A percentile compares a stretch with the other conserved stretches of the same genome.
These are phyloP conservation scores for Halictus ligatus DNA, from an alignment of 2,888 invertebrate species.

Conservation along the genomic window DNA sequence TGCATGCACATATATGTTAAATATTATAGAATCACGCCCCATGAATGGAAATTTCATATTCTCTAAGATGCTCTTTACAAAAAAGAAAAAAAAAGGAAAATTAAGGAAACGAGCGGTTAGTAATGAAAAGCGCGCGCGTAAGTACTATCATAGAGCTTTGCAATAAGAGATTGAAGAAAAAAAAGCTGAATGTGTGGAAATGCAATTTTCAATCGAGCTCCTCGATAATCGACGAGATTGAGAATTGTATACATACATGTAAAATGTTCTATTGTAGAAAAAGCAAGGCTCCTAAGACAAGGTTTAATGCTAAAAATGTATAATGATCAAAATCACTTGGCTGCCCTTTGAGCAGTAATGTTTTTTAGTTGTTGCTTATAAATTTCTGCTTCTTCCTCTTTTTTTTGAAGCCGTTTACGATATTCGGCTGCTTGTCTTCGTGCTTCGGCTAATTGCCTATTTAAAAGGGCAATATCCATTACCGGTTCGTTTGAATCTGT, in stretches of 20 bases:
- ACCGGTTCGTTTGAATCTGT: constrained; percentile 68
- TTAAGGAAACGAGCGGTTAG: constrained; percentile 40
- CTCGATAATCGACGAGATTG: constrained; percentile 31
- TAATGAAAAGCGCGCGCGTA: constrained; percentile 46
- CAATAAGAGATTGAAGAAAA: constrained; percentile 33
- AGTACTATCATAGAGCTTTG: constrained; percentile 50
- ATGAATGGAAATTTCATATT: constrained; percentile 27
- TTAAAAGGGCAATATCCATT: constrained; percentile 80
- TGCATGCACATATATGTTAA: constrained; percentile 28
- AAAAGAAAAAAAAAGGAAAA: not conserved
- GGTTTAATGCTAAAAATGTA: constrained; percentile 51
- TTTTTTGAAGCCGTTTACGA: constrained; percentile 81
- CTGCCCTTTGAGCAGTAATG: constrained; percentile 70
- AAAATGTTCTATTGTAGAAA: constrained; percentile 44
- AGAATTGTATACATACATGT: constrained; percentile 34
- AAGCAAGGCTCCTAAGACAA: constrained; percentile 59
- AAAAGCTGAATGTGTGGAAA: constrained; percentile 30
- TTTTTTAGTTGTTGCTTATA: constrained; percentile 83
- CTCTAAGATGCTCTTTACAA: constrained; percentile 37
- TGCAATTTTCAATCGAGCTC: constrained; percentile 35
- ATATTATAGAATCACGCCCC: constrained; percentile 33
- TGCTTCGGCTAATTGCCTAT: constrained; percentile 82
- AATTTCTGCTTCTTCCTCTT: constrained; percentile 83
- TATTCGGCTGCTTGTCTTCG: constrained; percentile 82
- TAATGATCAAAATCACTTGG: constrained; percentile 67